Conservation (phyloP, 2,113 vertebrate species). For the Thermophis baileyi region DNA sequence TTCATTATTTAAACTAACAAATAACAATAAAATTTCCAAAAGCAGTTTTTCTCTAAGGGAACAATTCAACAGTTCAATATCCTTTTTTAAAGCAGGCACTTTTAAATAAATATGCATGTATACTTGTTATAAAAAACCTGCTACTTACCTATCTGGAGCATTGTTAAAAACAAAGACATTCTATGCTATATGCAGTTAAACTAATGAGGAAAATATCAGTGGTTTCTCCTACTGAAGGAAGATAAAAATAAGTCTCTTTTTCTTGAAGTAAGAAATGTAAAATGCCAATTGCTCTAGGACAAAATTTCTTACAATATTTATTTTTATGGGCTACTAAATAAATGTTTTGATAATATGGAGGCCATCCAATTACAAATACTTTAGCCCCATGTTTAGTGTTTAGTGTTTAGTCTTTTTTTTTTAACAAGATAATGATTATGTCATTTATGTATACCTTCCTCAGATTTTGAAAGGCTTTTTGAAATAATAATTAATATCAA, state of each 20-base stretch:
- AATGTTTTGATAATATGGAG: background rate
- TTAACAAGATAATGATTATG: background rate
- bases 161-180: background rate
- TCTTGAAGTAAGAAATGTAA: background rate
- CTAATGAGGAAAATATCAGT: background rate
- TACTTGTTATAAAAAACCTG: background rate
- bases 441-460: background rate
- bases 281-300: background rate
- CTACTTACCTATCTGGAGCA: background rate
- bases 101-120: background rate
- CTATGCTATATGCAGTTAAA: background rate
- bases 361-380: background rate
- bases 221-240: background rate
- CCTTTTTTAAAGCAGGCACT: background rate
- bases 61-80: background rate
- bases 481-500: background rate
- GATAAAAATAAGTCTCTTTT: background rate
- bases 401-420: background rate
- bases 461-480: background rate
- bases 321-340: background rate
- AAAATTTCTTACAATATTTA: background rate
- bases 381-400: background rate
- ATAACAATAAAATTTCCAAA: background rate
- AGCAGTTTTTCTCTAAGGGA: background rate
- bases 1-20: background rate